Evolutionary conservation across 2,888 invertebrate species (phyloP), one percentile per base, ranked within the genome.

Genomic region (Vesta saturnalis): DNA sequence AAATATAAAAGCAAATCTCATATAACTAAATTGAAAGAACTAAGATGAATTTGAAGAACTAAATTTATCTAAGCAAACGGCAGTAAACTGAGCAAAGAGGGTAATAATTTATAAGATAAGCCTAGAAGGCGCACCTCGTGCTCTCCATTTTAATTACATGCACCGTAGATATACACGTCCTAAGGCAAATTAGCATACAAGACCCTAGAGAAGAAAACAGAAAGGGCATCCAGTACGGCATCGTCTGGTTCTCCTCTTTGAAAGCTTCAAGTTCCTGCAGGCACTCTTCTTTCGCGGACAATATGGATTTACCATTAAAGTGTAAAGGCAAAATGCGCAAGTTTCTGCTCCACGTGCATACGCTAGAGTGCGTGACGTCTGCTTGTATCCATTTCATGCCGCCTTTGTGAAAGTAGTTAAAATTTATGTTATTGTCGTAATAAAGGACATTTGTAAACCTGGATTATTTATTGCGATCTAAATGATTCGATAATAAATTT

Each of bases 281-380:
- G 66, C 57, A 59, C 67, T 57, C 61, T 63, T 63, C 59, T 63
- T 70, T 57, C 57, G 39, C 62, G 61, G 47, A 59, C 60, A 61
- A 79, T 81, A 81, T 81, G 80, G 81, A 81, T 81, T 81, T 81
- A 77, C 81, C 80, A 81, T 81, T 81, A 81, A 79, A 77, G 74
- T 67, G 71, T 61, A 66, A 14, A 54, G 67, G 61, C 67, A 64
- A 39, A 39, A 60, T 64, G 79, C 81, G 81, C 80, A 77, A 75
- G 78, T 75, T 74, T 71, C 59, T 64, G 67, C 63, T 67, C 78
- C 81, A 81, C 80, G 79, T 79, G 80, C 76, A 77, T 56, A 43
- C 43, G 46, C 64, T 70, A 72, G 70, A 69, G 71, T 67, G 67
- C 70, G 67, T 71, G 73, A 61, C 67, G 47, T 63, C 62, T 30